Evolutionary conservation across 2,888 invertebrate species (phyloP).

Genomic region (Hirtodrosophila confusa): DNA sequence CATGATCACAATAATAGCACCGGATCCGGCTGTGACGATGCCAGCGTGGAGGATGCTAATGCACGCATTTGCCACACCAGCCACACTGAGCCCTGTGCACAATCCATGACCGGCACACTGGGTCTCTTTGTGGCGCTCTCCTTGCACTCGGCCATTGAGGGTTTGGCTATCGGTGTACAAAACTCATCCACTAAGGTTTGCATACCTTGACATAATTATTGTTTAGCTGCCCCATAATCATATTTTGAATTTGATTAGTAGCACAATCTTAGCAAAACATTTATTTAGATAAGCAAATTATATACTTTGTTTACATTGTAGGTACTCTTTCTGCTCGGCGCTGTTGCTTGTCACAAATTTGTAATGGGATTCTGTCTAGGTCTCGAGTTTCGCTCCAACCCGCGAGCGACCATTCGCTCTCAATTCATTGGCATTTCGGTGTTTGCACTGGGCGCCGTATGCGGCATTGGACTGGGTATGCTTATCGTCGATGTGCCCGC

Average conservation of each 20-base stretch:
- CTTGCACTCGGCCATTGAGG: conserved; percentile 91
- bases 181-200: conserved; percentile 87
- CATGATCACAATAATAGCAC: conserved; percentile 10
- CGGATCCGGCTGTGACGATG: conserved; percentile 62
- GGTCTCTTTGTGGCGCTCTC: conserved; percentile 90
- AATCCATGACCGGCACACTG: conserved; percentile 87
- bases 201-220: conserved; percentile 34
- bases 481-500: conserved; percentile 85
- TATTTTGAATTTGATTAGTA: conserved; percentile 14
- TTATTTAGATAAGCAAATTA: conserved; percentile 51
- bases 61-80: conserved; percentile 87
- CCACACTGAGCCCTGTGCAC: conserved; percentile 88
- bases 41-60: conserved; percentile 75
- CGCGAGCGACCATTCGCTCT: conserved; percentile 76
- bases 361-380: conserved; percentile 93
- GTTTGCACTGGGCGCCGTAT: conserved; percentile 89
- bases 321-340: conserved; percentile 88
- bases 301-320: conserved; percentile 72
- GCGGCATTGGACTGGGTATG: conserved; percentile 89
- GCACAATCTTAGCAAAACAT: conserved; percentile 59
- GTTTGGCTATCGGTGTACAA: conserved; percentile 92
- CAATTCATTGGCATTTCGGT: conserved; percentile 87
- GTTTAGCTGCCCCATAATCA: conserved; percentile 23
- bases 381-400: conserved; percentile 88
- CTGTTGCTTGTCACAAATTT: conserved; percentile 91